Percentiles rank a stretch among this genome's conserved stretches.
Conservation (phyloP, 2,888 invertebrate genomes). For the Mayetiola destructor region DNA sequence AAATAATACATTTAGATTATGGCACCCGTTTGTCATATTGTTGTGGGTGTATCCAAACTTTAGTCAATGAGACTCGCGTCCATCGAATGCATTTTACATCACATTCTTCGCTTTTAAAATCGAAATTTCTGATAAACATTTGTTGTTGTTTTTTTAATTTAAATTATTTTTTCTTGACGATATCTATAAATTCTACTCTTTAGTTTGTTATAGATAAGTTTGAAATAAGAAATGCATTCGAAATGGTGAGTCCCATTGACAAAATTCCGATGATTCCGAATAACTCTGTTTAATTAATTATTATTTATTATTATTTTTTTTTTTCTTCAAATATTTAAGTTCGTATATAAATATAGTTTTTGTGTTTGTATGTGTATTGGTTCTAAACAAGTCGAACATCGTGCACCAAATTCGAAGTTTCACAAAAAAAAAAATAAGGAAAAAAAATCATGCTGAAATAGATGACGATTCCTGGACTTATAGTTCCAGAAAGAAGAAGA, state of each 20-base stretch:
- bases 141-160: background rate
- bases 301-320: no score
- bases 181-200: background rate
- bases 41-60: conserved; percentile 15
- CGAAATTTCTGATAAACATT: background rate
- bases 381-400: background rate
- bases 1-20: background rate
- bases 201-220: conserved; percentile 18
- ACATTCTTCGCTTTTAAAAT: background rate
- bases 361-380: background rate
- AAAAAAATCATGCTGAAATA: no score
- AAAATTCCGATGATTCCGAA: no score
- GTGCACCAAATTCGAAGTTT: background rate
- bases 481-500: background rate
- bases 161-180: background rate
- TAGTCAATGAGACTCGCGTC: background rate
- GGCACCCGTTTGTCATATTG: conserved; percentile 15
- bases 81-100: background rate
- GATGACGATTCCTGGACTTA: no score
- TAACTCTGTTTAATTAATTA: no score
- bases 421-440: conserved; percentile 2
- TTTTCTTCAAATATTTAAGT: background rate
- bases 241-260: no score
- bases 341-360: background rate
- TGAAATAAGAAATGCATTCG: background rate